phyloP scores from a whole-genome alignment of 2,888 invertebrate genomes.

The Synanthedon tipuliformis region DNA sequence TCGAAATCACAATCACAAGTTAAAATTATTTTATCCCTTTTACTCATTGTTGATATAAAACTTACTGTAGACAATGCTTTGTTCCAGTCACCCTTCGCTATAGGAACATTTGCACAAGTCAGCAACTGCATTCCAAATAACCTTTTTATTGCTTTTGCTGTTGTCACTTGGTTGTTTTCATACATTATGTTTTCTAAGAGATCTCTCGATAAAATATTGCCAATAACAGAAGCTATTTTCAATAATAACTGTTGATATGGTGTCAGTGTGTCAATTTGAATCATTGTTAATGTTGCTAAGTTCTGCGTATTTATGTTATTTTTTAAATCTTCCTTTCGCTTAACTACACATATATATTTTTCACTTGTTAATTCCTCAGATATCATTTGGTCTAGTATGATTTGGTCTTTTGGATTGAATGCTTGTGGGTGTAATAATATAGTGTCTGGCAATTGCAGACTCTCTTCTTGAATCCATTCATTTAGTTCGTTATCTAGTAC shows the following conservation, averaged over 20 bases:
- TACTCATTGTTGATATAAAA: conserved; percentile 12
- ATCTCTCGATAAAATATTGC: conserved; percentile 61
- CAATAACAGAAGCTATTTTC: conserved; percentile 72
- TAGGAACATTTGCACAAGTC: conserved; percentile 53
- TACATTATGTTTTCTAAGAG: conserved; percentile 67
- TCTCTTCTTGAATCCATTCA: conserved; percentile 21
- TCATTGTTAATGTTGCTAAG: conserved; percentile 59
- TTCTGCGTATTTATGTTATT: conserved; percentile 50
- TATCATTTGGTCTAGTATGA: conserved; percentile 29
- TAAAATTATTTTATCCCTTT: conserved; percentile 16
- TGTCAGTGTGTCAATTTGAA: conserved; percentile 68
- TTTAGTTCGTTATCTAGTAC: conserved; percentile 28
- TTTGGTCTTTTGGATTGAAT: conserved; percentile 35
- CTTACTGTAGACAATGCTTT: conserved; percentile 16
- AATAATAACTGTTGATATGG: conserved; percentile 71
- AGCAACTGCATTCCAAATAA: conserved; percentile 67
- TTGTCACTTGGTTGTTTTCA: conserved; percentile 54
- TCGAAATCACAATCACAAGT: conserved; percentile 49
- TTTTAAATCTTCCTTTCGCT: conserved; percentile 39
- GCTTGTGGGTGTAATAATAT: conserved; percentile 41
- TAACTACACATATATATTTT: conserved; percentile 41
- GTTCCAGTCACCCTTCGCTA: conserved; percentile 15
- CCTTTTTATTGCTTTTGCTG: conserved; percentile 65
- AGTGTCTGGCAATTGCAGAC: conserved; percentile 46
- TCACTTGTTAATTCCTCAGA: conserved; percentile 28